Evolutionary conservation across 2,797 vertebrate genomes (phyloP), one percentile per base, ranked within the genome.

Genomic region (Parambassis ranga): DNA sequence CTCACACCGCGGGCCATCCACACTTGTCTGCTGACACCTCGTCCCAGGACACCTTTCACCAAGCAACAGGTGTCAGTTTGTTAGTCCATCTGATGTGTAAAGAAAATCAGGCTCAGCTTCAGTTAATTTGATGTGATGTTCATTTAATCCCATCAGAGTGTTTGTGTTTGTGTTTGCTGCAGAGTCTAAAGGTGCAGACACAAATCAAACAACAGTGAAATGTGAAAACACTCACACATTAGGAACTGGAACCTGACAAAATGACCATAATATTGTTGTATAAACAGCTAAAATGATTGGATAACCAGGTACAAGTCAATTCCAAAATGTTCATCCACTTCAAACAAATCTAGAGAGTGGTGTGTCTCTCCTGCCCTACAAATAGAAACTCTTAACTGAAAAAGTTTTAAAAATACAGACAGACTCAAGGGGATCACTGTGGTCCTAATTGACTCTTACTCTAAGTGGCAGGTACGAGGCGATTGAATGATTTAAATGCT

Each of bases 21-120:
- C 81, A 27, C 74, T 92, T 41, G 84, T 90, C 87, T 95, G 93
- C 77, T 94, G 93, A 79, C 93, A 90, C 51, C 90, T 95, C 67
- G 95, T 96, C 77, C 96, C 97, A 10, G 95, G 94, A 91, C 97
- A 99, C 89, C 97, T 99, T 90, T 73, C 60, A 79, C 64, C 79
- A 31, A 78, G 69, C 38, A 75, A 79, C 77, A 81, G 75, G 76
- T 41, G 75, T 81, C 73, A 79, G 67, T 77, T 63, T 79, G 81
- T 86, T 76, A 82, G 58, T 72, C 76, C 63, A 69, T 80, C 79
- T 77, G 69, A 68, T 35, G 11, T 75, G 63, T 79, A 53, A 75
- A 80, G 57, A 73, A 67, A 79, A 79, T 56, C 64, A 80, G 38
- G 51, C 67, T 70, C 59, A 61, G 27, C 75, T 65, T 83, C 57